Evolutionary conservation across 2,888 invertebrate genomes (phyloP).

Genomic region (Lepidochrysops patricia): DNA sequence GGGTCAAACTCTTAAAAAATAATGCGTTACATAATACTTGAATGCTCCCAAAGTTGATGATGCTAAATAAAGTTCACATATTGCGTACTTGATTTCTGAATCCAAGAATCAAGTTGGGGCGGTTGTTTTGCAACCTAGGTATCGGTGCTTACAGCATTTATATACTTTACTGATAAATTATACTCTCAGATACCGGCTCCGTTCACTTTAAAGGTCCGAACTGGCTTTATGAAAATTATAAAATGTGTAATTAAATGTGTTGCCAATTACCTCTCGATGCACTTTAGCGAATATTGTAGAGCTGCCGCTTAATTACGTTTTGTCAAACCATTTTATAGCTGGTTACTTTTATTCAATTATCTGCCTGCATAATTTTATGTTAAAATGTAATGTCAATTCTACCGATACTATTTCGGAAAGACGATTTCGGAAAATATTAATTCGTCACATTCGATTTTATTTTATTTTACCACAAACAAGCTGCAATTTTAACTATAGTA

Average conservation of each 20-base stretch:
- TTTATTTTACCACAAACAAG: too few species aligned
- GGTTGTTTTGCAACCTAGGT: conserved; percentile 46
- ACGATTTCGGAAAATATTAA: background rate
- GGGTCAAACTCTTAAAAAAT: too few species aligned
- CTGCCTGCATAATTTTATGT: background rate
- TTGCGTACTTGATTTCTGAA: conserved; percentile 32
- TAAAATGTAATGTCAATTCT: background rate
- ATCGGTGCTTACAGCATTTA: conserved; percentile 42
- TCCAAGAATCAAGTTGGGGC: conserved; percentile 39
- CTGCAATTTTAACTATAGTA: too few species aligned
- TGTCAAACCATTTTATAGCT: background rate
- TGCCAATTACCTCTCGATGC: background rate
- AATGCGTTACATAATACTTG: too few species aligned
- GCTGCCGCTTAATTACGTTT: background rate
- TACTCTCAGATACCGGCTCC: conserved; percentile 25
- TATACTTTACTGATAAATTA: conserved; percentile 31
- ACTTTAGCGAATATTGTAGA: background rate
- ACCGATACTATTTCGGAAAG: background rate
- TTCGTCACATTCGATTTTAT: background rate
- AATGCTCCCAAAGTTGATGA: background rate
- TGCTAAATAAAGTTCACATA: conserved; percentile 15
- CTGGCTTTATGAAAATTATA: background rate
- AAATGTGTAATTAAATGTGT: background rate
- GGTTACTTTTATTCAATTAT: background rate
- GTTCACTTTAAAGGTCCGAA: conserved; percentile 4